Conservation (phyloP, 2,113 vertebrate genomes). For the Sapayoa aenigma region DNA sequence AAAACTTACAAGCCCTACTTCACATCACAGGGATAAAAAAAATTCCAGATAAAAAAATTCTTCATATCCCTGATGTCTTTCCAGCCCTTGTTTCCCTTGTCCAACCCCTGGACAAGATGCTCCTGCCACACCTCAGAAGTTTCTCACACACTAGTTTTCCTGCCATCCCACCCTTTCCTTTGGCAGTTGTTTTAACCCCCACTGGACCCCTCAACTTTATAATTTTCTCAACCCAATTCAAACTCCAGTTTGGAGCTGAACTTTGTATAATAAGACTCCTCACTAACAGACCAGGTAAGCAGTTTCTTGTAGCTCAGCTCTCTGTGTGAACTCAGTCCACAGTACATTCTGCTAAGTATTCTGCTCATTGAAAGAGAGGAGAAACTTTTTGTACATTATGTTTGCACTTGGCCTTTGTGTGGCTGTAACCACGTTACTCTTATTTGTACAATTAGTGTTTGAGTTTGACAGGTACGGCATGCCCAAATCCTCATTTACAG, state of each 20-base stretch:
- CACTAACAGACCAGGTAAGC: background rate
- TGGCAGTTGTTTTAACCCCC: background rate
- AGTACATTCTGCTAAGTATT: background rate
- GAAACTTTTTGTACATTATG: background rate
- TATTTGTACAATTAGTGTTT: background rate
- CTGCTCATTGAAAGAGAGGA: background rate
- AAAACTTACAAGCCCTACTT: background rate
- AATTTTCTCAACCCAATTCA: background rate
- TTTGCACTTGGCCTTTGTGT: background rate
- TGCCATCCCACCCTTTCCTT: background rate
- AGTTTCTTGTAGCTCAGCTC: background rate
- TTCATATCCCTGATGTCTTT: background rate
- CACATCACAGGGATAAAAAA: too few species aligned
- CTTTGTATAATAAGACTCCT: background rate
- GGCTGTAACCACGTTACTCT: background rate
- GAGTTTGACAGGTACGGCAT: background rate
- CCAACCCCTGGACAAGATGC: background rate
- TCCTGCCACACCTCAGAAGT: background rate
- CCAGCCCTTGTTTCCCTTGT: background rate
- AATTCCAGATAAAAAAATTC: background rate
- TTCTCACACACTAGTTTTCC: background rate
- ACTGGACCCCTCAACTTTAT: background rate
- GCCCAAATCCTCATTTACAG: background rate
- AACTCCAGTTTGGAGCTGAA: rapidly evolving
- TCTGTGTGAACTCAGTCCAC: background rate